Conservation (phyloP, 2,113 vertebrate genomes). For the Corapipo altera region DNA sequence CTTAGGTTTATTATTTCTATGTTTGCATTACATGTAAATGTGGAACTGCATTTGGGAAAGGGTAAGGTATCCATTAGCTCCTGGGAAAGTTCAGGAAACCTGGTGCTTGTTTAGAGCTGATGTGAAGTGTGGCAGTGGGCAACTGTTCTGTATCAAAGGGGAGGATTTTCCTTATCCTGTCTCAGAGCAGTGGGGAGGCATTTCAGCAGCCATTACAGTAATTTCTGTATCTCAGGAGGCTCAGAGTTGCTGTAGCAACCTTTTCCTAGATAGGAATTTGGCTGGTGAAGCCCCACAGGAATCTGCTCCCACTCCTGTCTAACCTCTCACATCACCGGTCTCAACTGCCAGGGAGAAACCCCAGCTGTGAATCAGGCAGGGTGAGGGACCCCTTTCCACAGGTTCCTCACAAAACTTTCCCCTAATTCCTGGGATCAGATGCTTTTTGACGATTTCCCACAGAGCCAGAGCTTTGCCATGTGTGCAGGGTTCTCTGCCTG, state of each 20-base stretch:
- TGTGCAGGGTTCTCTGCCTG: background rate
- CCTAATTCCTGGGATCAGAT: background rate
- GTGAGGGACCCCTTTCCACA: background rate
- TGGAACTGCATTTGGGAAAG: background rate
- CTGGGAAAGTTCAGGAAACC: background rate
- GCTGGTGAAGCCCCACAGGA: slow-evolving; percentile 55
- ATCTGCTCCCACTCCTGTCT: slow-evolving; percentile 41
- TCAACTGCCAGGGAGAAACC: slow-evolving; percentile 45
- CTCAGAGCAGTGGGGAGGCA: background rate
- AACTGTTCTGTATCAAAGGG: background rate
- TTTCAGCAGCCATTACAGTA: slow-evolving; percentile 36
- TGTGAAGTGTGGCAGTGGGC: background rate
- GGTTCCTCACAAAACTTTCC: slow-evolving; percentile 3
- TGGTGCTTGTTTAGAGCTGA: background rate
- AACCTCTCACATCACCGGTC: slow-evolving; percentile 51
- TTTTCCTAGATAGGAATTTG: slow-evolving; percentile 58
- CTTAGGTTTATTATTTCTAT: background rate
- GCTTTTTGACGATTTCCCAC: background rate
- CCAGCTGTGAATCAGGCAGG: background rate
- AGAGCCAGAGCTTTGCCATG: background rate
- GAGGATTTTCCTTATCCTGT: slow-evolving; percentile 16
- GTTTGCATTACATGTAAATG: background rate
- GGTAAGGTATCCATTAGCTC: background rate
- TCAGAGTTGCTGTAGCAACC: slow-evolving; percentile 64
- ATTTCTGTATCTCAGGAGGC: slow-evolving; percentile 32